Base-by-base conservation (phyloP, 1,140 invertebrate species). In the Antheraea mylitta region DNA sequence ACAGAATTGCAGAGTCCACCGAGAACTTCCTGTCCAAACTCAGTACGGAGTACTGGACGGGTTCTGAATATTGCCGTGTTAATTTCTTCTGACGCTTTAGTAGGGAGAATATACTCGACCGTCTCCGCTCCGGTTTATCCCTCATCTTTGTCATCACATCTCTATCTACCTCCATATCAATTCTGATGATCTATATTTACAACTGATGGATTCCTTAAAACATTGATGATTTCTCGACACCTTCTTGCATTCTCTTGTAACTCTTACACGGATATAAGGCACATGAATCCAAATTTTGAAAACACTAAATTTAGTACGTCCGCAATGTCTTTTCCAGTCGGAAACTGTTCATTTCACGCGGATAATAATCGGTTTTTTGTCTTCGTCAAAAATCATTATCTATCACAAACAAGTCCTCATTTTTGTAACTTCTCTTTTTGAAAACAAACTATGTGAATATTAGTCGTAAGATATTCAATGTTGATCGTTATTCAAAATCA, bases 61-160 rank as follows among this genome's bases (percentile, higher is more conserved):
- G 89, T 18, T 87, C 86, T 0, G 89, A 89, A 2, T 69, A 67
- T 38, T 89, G 86, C 18, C 85, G 62, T 0, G 75, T 70, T 1
- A 88, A 30, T 45, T 90, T 90, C 74, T 89, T 89, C 72, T 85
- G 79, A 6, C 79, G 66, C 58, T 83, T 90, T 0, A 91, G 64
- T 0, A 90, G 62, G 0, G 83, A 85, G 71, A 91, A 91, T 19
- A 91, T 88, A 37, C 85, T 87, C 0, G 87, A 90, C 0, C 87
- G 45, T 36, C 89, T 68, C 8, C 89, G 64, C 45, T 77, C 80
- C 0, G 74, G 42, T 67, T 91, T 89, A 7, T 82, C 74, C 38
- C 81, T 86, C 64, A 77, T 72, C 42, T 83, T 83, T 11, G 72
- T 63, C 0, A 82, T 36, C 36, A 70, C 45, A 6, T 53, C 45